These are phyloP conservation scores for Paralichthys olivaceus DNA, from an alignment of 2,113 vertebrate genomes.

Conservation along the genomic window DNA sequence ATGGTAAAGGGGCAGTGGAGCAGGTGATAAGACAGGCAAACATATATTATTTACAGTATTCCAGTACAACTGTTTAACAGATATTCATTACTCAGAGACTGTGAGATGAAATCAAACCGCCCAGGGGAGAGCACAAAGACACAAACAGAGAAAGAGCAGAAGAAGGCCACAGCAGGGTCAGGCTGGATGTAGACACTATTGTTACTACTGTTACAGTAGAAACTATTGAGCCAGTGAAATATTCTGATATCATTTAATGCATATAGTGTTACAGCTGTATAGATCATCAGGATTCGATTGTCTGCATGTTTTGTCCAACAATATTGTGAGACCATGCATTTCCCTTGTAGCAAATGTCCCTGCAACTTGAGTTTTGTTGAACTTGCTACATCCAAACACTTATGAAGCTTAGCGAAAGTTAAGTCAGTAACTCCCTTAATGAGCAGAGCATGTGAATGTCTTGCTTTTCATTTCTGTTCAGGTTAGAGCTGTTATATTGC, in stretches of 20 bases:
- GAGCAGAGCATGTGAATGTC: too few species aligned
- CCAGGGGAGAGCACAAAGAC: slow-evolving; percentile 1
- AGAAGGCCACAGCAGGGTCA: background rate
- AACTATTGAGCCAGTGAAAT: background rate
- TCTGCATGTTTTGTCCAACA: background rate
- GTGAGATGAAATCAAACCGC: slow-evolving; percentile 13
- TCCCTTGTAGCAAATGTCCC: background rate
- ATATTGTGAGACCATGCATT: background rate
- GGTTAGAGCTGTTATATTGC: too few species aligned
- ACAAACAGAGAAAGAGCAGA: background rate
- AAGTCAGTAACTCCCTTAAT: too few species aligned
- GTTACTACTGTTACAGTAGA: background rate
- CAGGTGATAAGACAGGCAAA: background rate
- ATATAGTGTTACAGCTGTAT: background rate
- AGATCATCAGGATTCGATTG: background rate
- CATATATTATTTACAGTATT: background rate
- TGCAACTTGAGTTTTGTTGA: too few species aligned
- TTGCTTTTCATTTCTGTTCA: too few species aligned
- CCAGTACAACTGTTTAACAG: slow-evolving; percentile 5
- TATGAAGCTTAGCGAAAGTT: too few species aligned
- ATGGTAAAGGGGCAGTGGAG: background rate
- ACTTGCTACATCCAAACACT: too few species aligned
- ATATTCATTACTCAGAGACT: slow-evolving; percentile 12
- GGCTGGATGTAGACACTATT: background rate
- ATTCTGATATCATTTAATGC: background rate